Base-by-base conservation (phyloP, 2,797 vertebrate genomes). In the Enteromius radiatus region DNA sequence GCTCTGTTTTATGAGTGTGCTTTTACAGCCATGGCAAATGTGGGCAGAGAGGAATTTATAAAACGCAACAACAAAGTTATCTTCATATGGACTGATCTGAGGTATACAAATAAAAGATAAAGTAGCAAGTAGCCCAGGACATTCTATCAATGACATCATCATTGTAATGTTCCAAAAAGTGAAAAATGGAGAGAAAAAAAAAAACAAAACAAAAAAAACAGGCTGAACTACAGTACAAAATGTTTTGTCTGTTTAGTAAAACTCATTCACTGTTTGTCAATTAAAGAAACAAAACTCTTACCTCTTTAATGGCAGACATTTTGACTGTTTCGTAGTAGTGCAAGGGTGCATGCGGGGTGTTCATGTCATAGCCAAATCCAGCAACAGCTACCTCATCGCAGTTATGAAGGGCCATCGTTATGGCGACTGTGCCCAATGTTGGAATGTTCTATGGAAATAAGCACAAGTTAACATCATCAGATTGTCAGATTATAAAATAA, bases 241-340 rank as follows among this genome's bases (percentile, higher is more conserved):
- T 59, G 33, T 38, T 26, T 15, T 10, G 33, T 76, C n/a, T 26
- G 4, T 28, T 23, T 8, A 61, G 61, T 26, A 49, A 78, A 47
- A 36, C 3, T 36, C 10, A 3, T 52, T 8, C 19, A 73, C 11
- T 43, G 12, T 43, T 43, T 43, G 41, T 15, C 11, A 19, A 64
- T 9, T 0, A 26, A 9, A 63, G 17, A 73, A 71, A 12, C 23
- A 14, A 26, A 59, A 52, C 43, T 11, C 43, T 73, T 41, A 99
- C 98, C 96, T 99, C 98, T 95, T 97, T 98, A 88, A 99, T 99
- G 91, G 97, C 97, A 6, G 97, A 97, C 98, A 99, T 99, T 95
- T 97, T 97, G 91, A 98, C 96, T 5, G 91, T 94, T 92, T 98
- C 98, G 49, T 98, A 99, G 93, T 99, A 99, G 94, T 99, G 98